These are phyloP conservation scores for Siphonodentalium dalli DNA, from an alignment of 2,888 invertebrate species.

Conservation along the genomic window DNA sequence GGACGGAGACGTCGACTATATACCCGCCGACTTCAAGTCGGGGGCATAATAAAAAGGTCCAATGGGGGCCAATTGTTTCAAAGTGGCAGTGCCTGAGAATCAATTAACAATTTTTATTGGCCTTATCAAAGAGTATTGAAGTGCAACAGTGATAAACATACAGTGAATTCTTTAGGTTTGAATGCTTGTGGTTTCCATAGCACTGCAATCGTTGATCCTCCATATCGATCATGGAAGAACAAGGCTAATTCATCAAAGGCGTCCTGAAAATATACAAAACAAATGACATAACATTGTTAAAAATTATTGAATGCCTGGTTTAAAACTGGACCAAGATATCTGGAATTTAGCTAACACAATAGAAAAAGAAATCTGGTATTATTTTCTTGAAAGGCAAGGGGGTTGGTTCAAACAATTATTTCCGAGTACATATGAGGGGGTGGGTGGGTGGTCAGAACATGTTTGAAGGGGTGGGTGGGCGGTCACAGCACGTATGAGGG, in stretches of 20 bases:
- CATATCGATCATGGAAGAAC: conserved; percentile 88
- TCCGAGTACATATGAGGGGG: too few relatives aligned
- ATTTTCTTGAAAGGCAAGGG: too few relatives aligned
- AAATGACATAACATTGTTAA: background rate
- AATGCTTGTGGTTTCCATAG: conserved; percentile 80
- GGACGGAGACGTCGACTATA: too few relatives aligned
- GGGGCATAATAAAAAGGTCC: too few relatives aligned
- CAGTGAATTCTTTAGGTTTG: conserved; percentile 76
- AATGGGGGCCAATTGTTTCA: too few relatives aligned
- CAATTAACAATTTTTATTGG: background rate
- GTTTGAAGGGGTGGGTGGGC: too few relatives aligned
- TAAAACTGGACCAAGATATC: background rate
- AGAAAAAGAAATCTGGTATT: too few relatives aligned
- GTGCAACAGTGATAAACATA: conserved; percentile 55
- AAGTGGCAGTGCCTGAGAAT: background rate
- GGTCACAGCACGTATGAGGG: too few relatives aligned
- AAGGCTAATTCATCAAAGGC: conserved; percentile 74
- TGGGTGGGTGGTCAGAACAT: too few relatives aligned
- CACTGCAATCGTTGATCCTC: conserved; percentile 84
- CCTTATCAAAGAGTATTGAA: background rate
- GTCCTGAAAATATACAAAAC: conserved; percentile 43
- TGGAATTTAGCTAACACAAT: background rate
- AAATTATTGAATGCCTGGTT: background rate
- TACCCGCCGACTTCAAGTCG: too few relatives aligned
- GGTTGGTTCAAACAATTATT: too few relatives aligned